phyloP scores from a whole-genome alignment of 2,113 vertebrate species.

The Chroicocephalus ridibundus region DNA sequence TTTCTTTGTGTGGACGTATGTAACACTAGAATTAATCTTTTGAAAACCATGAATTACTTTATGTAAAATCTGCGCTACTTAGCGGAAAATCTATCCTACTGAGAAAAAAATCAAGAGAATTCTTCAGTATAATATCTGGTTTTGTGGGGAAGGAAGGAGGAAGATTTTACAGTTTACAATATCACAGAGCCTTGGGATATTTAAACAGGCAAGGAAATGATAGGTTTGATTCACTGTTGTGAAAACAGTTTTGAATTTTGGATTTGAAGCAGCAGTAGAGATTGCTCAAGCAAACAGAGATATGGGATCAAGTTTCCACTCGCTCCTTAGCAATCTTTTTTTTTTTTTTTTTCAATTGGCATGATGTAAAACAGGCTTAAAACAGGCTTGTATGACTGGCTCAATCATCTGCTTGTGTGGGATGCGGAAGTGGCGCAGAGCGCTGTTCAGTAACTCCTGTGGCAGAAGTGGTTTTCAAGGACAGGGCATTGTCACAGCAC shows the following conservation, averaged over 20 bases:
- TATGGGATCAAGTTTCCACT: background rate
- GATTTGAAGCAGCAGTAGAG: background rate
- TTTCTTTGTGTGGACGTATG: background rate
- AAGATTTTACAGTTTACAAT: background rate
- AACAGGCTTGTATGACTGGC: background rate
- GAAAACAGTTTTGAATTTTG: background rate
- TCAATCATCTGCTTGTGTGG: background rate
- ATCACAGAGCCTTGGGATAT: background rate
- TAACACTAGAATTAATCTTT: slow-evolving; percentile 38
- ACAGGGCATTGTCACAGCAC: background rate
- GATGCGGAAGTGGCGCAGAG: background rate
- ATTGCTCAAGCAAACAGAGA: background rate
- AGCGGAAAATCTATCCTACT: slow-evolving; percentile 3
- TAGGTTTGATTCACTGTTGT: background rate
- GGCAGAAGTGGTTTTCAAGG: background rate
- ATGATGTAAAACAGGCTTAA: background rate
- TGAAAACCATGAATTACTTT: slow-evolving; percentile 12
- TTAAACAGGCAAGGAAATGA: background rate
- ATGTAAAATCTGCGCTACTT: background rate
- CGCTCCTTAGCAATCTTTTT: background rate
- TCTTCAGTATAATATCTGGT: background rate
- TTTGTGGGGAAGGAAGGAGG: background rate
- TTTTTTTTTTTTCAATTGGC: background rate
- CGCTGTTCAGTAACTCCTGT: background rate
- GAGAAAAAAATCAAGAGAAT: background rate